Evolutionary conservation across 2,888 invertebrate species (phyloP), one percentile per base, ranked within the genome.

Genomic region (Ferdinandea cuprea): DNA sequence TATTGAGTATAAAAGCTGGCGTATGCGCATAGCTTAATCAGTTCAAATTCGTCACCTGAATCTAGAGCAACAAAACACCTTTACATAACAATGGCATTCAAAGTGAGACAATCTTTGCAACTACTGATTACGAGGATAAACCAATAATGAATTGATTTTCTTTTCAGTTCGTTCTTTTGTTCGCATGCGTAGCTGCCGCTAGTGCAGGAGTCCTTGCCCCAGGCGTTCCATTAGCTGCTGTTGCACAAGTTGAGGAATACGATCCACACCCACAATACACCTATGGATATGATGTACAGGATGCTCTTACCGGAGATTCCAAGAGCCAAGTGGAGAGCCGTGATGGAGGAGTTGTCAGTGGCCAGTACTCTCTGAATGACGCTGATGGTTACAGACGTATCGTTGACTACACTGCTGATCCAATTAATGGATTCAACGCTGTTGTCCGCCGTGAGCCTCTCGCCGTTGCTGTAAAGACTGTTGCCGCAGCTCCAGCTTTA

Each of bases 291-390:
- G 88, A 88, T 74, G 88, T 90, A 3, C 88, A 89, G 44, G 90
- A 90, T 59, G 50, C 86, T 17, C 35, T 88, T 9, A 88, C 90
- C 11, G 90, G 90, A 6, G 90, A 91, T 73, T 87, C 88, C 7
- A 91, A 91, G 86, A 88, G 87, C 68, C 90, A 90, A 85, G 85
- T 87, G 37, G 90, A 91, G 85, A 87, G 88, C 48, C 89, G 90
- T 52, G 88, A 89, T 85, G 90, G 90, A 32, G 90, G 90, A 83
- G 87, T 88, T 30, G 90, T 90, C 3, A 87, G 85, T 72, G 90
- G 90, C 50, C 89, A 90, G 86, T 90, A 90, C 79, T 89, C 90
- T 0, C 85, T 90, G 65, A 86, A 88, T 52, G 90, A 90, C 85
- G 85, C 90, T 50, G 90, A 90, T 87, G 90, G 90, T 6, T 87